Evolutionary conservation across 1,140 invertebrate species (phyloP).

Genomic region (Monomorium pharaonis): DNA sequence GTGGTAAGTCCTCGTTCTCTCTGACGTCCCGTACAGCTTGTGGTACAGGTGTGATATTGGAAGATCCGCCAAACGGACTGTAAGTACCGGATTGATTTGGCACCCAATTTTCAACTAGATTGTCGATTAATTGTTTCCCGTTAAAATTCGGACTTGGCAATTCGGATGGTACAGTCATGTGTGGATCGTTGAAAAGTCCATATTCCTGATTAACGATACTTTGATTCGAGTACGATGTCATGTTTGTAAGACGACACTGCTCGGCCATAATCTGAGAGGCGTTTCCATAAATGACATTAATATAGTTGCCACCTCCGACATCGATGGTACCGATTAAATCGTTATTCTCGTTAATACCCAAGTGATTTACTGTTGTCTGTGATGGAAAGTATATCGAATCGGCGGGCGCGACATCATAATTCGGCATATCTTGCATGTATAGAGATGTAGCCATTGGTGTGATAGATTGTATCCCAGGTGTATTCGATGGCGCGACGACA

Average conservation of each 20-base stretch:
- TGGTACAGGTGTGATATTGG: constrained; percentile 79
- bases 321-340: constrained; percentile 84
- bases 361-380: constrained; percentile 79
- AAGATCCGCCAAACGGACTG: constrained; percentile 89
- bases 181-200: constrained; percentile 80
- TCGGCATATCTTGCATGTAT: constrained; percentile 78
- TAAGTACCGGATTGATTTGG: constrained; percentile 93
- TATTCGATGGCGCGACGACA: constrained; percentile 62
- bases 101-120: constrained; percentile 92
- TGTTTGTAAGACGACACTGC: constrained; percentile 77
- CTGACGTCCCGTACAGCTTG: constrained; percentile 68
- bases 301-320: constrained; percentile 84
- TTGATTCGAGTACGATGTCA: constrained; percentile 77
- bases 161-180: constrained; percentile 73
- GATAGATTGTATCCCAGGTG: constrained; percentile 75
- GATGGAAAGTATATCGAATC: constrained; percentile 81
- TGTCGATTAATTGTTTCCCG: constrained; percentile 88
- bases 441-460: constrained; percentile 78
- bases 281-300: constrained; percentile 84
- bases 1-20: constrained; percentile 72
- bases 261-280: constrained; percentile 82
- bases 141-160: constrained; percentile 76
- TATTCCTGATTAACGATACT: constrained; percentile 82
- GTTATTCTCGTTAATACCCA: constrained; percentile 82
- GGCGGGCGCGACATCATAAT: constrained; percentile 70